phyloP scores from a whole-genome alignment of 2,888 invertebrate species.

The Balanococcus diminutus region DNA sequence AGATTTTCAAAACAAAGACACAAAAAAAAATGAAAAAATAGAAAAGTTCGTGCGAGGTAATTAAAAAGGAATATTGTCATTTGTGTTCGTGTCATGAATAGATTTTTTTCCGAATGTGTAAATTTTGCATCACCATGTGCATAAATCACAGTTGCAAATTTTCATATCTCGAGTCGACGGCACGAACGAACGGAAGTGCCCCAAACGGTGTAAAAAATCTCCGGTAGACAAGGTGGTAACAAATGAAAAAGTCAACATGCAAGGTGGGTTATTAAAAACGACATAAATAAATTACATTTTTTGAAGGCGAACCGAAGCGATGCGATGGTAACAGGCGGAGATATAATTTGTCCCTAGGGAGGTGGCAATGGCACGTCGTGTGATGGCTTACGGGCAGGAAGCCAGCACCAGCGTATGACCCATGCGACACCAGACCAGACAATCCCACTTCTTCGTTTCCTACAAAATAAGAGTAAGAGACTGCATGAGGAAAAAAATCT shows the following conservation, averaged over 20 bases:
- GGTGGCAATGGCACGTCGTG: conserved; percentile 41
- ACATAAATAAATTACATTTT: conserved; percentile 31
- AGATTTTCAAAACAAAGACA: too few species aligned
- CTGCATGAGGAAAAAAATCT: neutral
- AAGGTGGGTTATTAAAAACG: conserved; percentile 19
- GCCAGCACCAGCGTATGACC: conserved; percentile 43
- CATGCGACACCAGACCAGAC: conserved; percentile 12
- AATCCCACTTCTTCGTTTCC: neutral
- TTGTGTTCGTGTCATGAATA: too few species aligned
- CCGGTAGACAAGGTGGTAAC: conserved; percentile 11
- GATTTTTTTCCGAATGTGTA: too few species aligned
- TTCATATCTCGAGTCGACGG: neutral
- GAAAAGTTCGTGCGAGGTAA: too few species aligned
- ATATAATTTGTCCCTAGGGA: conserved; percentile 49
- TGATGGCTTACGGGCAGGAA: conserved; percentile 46
- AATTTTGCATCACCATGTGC: neutral
- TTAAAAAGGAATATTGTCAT: too few species aligned
- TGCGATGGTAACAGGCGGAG: conserved; percentile 45
- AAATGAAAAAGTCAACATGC: conserved; percentile 21
- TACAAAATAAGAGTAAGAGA: neutral
- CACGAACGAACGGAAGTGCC: neutral
- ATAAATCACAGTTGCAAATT: neutral
- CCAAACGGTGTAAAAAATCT: neutral
- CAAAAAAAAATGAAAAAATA: too few species aligned
- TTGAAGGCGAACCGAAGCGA: neutral